Percentiles rank a stretch among this genome's conserved stretches.
These are phyloP conservation scores for Porites lutea DNA, from an alignment of 64 coral and sea anemone species.

Conservation along the genomic window DNA sequence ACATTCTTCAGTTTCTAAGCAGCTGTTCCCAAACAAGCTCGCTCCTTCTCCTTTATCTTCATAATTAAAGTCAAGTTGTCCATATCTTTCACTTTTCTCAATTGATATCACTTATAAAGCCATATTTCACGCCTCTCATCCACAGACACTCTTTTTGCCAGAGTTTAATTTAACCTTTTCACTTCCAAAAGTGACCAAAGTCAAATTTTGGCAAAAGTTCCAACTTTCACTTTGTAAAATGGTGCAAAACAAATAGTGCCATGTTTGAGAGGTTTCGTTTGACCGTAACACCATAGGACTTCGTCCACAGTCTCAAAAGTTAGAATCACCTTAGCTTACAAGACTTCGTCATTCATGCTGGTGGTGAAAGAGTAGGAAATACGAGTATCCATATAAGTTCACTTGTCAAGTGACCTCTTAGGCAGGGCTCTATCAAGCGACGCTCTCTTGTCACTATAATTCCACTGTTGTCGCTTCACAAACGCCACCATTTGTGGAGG, in stretches of 20 bases:
- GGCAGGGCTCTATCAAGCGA: slow-evolving; percentile 62
- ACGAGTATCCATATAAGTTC: neutral
- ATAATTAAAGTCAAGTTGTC: neutral
- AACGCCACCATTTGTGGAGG: slow-evolving; percentile 67
- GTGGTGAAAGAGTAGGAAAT: neutral
- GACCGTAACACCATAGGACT: too few species aligned
- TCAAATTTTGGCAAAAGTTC: neutral
- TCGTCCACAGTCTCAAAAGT: too few species aligned
- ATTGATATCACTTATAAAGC: too few species aligned
- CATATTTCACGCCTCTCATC: too few species aligned
- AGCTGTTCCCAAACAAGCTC: neutral
- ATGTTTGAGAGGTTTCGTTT: too few species aligned
- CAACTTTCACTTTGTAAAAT: neutral
- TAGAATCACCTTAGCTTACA: too few species aligned
- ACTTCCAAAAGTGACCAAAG: neutral
- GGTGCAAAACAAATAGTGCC: too few species aligned
- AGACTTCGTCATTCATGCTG: too few species aligned
- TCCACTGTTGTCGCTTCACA: slow-evolving; percentile 85
- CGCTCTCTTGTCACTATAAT: slow-evolving; percentile 49
- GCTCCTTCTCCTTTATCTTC: neutral
- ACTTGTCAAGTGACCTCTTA: slow-evolving; percentile 63
- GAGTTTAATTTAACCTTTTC: neutral
- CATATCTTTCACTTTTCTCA: neutral
- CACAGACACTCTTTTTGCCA: too few species aligned
- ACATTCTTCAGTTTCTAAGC: slow-evolving; percentile 25